Evolutionary conservation across 2,888 invertebrate genomes (phyloP).

Genomic region (Bimastos eiseni): DNA sequence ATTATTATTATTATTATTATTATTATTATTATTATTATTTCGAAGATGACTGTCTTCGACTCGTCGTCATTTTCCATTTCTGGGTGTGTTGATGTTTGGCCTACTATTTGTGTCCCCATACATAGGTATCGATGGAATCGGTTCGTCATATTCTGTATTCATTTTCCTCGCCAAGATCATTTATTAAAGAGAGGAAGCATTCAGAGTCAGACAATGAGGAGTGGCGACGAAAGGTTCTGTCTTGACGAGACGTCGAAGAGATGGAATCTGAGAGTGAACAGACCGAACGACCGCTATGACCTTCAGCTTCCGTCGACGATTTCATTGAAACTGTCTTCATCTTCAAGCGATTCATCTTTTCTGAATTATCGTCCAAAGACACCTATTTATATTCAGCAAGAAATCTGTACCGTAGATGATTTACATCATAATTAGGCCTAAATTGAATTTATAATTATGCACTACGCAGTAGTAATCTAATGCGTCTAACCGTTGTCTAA

Average conservation of each 20-base stretch:
- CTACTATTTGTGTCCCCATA: not conserved
- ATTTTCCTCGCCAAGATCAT: not conserved
- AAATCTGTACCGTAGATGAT: too few species aligned
- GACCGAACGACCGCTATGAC: too few species aligned
- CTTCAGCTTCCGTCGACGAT: not conserved
- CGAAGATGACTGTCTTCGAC: too few species aligned
- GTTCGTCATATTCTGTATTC: not conserved
- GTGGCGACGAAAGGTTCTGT: not conserved
- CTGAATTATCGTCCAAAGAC: not conserved
- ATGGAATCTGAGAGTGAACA: not conserved
- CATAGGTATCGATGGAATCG: not conserved
- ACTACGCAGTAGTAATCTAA: too few species aligned
- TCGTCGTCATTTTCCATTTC: too few species aligned
- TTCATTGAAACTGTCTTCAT: not conserved
- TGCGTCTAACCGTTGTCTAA: too few species aligned
- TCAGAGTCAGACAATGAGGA: slow-evolving; percentile 10
- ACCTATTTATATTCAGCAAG: not conserved
- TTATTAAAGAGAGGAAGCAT: not conserved
- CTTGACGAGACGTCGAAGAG: slow-evolving; percentile 14
- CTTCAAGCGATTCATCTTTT: not conserved
- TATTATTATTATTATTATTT: too few species aligned
- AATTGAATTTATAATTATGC: too few species aligned
- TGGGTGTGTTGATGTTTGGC: too few species aligned
- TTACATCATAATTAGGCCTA: too few species aligned
- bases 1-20: too few species aligned